phyloP scores from a whole-genome alignment of 2,113 vertebrate genomes.

The Lepidothrix coronata region DNA sequence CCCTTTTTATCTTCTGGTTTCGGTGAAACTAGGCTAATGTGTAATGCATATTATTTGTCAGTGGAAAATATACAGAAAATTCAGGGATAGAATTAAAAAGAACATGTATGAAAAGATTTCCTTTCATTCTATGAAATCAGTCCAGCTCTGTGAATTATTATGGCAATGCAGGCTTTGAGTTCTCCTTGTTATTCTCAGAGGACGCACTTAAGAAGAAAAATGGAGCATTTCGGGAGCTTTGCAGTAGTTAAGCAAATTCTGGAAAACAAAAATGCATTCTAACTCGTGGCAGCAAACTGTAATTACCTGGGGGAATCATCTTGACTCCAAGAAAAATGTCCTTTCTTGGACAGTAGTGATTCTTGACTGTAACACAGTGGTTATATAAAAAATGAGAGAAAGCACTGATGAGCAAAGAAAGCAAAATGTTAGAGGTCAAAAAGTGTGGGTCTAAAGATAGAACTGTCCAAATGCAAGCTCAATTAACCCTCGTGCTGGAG shows the following conservation, averaged over 20 bases:
- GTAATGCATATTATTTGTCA: neutral
- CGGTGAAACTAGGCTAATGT: neutral
- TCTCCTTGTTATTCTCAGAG: conserved; percentile 1
- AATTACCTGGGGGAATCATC: neutral
- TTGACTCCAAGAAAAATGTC: neutral
- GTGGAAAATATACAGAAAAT: neutral
- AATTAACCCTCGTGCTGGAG: conserved; percentile 19
- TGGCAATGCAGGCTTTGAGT: conserved; percentile 34
- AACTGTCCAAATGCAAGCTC: conserved; percentile 9
- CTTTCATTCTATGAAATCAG: neutral
- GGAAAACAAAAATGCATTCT: conserved; percentile 61
- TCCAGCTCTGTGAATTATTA: conserved; percentile 4
- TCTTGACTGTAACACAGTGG: neutral
- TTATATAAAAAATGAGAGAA: conserved; percentile 18
- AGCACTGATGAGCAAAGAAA: conserved; percentile 8
- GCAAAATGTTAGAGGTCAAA: conserved; percentile 42
- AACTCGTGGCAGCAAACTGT: neutral
- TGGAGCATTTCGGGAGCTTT: conserved; percentile 19
- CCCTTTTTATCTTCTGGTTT: neutral
- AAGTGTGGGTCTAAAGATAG: conserved; percentile 50
- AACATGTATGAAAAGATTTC: neutral
- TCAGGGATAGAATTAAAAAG: conserved; percentile 24
- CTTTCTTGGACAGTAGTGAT: neutral
- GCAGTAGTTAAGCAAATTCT: conserved; percentile 37
- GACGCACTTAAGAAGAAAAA: conserved; percentile 45